Conservation (phyloP, 2,888 invertebrate genomes). For the Neoscelio sp. region DNA sequence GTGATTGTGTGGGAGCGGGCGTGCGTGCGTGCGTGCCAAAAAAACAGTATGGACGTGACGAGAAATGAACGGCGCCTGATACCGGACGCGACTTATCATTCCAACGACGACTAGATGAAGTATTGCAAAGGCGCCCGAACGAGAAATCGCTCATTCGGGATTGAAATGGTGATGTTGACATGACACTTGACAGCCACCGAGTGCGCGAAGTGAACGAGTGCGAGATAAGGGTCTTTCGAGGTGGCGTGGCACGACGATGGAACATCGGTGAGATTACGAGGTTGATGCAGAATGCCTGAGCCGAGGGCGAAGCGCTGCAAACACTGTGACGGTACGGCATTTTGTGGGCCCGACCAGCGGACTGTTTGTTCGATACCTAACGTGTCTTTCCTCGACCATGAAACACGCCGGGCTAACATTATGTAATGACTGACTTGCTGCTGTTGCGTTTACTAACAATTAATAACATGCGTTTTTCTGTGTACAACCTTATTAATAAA, state of each 20-base stretch:
- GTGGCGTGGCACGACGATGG: slow-evolving; percentile 79
- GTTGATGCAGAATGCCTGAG: slow-evolving; percentile 85
- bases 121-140: no score
- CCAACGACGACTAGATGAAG: neutral
- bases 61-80: slow-evolving; percentile 6
- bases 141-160: neutral
- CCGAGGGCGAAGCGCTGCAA: slow-evolving; percentile 96
- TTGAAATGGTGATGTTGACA: neutral
- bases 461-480: slow-evolving; percentile 52
- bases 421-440: slow-evolving; percentile 25
- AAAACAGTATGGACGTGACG: no score
- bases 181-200: slow-evolving; percentile 3
- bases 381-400: no score
- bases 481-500: slow-evolving; percentile 44
- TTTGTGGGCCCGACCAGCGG: neutral
- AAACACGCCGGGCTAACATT: slow-evolving; percentile 29
- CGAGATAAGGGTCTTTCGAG: slow-evolving; percentile 41
- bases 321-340: slow-evolving; percentile 92
- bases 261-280: slow-evolving; percentile 82
- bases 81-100: slow-evolving; percentile 30
- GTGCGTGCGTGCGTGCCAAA: neutral
- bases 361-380: slow-evolving; percentile 27
- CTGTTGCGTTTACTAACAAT: slow-evolving; percentile 36
- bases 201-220: slow-evolving; percentile 27
- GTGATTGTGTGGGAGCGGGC: slow-evolving; percentile 35